These are phyloP conservation scores for Bombycilla garrulus DNA, from an alignment of 2,113 vertebrate species.

Conservation along the genomic window DNA sequence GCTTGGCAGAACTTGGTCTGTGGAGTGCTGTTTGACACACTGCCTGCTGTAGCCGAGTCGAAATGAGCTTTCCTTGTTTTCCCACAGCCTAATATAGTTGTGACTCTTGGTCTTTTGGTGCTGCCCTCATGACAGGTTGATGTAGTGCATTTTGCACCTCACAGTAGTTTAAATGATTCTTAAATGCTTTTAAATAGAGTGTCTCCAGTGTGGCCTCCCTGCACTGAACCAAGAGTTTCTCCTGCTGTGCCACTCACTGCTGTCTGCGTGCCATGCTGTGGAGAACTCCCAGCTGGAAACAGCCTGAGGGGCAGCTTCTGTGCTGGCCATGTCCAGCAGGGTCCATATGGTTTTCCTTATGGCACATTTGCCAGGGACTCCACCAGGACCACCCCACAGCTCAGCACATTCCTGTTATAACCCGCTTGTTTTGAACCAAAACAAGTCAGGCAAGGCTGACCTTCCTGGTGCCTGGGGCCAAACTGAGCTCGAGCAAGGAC, in stretches of 20 bases:
- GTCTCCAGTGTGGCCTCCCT: neutral
- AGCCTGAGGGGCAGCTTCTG: neutral
- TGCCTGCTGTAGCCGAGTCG: neutral
- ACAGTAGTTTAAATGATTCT: neutral
- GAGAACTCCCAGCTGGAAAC: neutral
- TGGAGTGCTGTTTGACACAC: neutral
- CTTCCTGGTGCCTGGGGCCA: neutral
- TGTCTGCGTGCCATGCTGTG: neutral
- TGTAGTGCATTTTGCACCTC: neutral
- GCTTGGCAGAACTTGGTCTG: neutral
- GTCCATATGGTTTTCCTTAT: neutral
- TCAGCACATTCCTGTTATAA: neutral
- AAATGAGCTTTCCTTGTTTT: neutral
- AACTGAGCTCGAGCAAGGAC: neutral
- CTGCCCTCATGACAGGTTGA: neutral
- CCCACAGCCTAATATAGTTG: neutral
- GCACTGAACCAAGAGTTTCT: neutral
- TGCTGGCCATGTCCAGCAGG: neutral
- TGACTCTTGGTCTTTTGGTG: neutral
- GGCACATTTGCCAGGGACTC: neutral
- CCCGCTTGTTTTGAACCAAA: neutral
- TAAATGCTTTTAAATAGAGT: neutral
- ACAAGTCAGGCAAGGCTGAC: neutral
- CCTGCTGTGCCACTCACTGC: neutral
- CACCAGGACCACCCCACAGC: neutral